Conservation (phyloP, 2,888 invertebrate species). For the Ichneumon xanthorius region DNA sequence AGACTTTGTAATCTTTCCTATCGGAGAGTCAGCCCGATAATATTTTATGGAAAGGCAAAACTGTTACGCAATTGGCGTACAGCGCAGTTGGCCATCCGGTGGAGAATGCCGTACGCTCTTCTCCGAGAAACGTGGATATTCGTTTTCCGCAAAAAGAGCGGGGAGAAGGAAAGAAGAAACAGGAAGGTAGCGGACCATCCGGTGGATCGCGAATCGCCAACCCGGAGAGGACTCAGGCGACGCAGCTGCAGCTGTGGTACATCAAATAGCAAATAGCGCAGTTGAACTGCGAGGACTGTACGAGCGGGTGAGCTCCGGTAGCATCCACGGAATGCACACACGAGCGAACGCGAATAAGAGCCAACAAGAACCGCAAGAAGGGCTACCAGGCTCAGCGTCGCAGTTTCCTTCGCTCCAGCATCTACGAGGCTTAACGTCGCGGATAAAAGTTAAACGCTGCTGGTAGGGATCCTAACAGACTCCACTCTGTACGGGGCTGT, state of each 20-base stretch:
- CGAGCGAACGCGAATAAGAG: slow-evolving; percentile 25
- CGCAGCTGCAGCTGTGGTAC: slow-evolving; percentile 16
- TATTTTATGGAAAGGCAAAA: neutral
- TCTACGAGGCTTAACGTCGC: neutral
- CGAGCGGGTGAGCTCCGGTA: slow-evolving; percentile 20
- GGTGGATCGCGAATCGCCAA: slow-evolving; percentile 41
- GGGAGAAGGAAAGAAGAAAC: slow-evolving; percentile 2
- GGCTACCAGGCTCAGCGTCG: slow-evolving; percentile 4
- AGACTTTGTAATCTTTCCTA: neutral
- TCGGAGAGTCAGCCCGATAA: neutral
- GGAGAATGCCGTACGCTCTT: slow-evolving; percentile 29
- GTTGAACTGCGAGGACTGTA: slow-evolving; percentile 21
- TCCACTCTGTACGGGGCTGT: neutral
- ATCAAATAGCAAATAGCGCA: slow-evolving; percentile 19
- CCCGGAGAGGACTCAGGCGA: neutral
- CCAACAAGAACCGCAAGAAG: slow-evolving; percentile 23
- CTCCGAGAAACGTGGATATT: slow-evolving; percentile 26
- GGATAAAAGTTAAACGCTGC: slow-evolving; percentile 8
- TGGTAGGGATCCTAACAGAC: neutral
- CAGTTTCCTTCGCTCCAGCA: slow-evolving; percentile 4
- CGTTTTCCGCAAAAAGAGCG: neutral
- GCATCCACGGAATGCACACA: slow-evolving; percentile 48
- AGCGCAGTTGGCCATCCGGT: neutral
- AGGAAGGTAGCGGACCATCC: slow-evolving; percentile 4
- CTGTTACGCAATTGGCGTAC: neutral